Evolutionary conservation across 2,888 invertebrate genomes (phyloP), one percentile per base, ranked within the genome.

Genomic region (Dusona sp.): DNA sequence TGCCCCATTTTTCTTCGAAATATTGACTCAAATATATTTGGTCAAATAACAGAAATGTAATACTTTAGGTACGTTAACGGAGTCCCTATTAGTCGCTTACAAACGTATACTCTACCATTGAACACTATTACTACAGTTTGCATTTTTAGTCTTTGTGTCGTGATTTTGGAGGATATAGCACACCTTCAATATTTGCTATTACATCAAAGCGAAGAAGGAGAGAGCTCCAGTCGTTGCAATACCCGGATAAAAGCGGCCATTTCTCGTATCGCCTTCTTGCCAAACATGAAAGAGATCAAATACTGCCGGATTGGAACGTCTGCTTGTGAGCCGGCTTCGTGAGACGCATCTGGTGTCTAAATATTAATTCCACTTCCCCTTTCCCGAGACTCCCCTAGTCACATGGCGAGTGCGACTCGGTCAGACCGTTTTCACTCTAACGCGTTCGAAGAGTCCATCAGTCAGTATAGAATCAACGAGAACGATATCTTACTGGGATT

Each of bases 351-450:
- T 79, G 79, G 72, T 72, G 68, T 68, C 25, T 48, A 33, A 51
- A 68, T 29, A 38, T 8, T 75, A 45, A 77, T 86, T 70, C 78
- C 72, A 51, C 80, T 88, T 83, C 73, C 80, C 82, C 77, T 78
- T 78, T 61, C 42, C n/a, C 54, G 16, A n/a, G 22, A 25, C 45
- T 16, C 45, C 45, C 33, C 25, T 65, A n/a, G 45, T 73, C 54
- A 68, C 51, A 16, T 48, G 38, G 25, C 19, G 45, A 65, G 70
- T 75, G 42, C 57, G 45, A 54, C 38, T 73, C 51, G 38, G 45
- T 25, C 79, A 19, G 25, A 68, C 29, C 61, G 79, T 75, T 83
- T 75, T 45, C 48, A 79, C 70, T 79, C 36, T 45, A 72, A 85
- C 78, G 67, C 54, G 82, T 74, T 70, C 51, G 57, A n/a, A 51